Percentiles rank a stretch among this genome's conserved stretches.
These are phyloP conservation scores for Listronotus oregonensis DNA, from an alignment of 1,140 invertebrate species.

Conservation along the genomic window DNA sequence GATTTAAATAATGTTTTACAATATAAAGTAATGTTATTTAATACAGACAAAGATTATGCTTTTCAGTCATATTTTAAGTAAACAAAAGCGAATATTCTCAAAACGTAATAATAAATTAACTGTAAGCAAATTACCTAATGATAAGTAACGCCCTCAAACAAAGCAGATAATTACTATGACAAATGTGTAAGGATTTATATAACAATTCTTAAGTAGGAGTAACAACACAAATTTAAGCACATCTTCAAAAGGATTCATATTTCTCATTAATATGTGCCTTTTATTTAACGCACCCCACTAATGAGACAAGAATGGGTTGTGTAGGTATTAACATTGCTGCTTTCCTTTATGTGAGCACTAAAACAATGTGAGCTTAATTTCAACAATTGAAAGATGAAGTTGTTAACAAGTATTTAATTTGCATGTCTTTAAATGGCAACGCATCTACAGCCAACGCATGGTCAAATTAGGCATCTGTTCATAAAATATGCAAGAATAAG, in stretches of 20 bases:
- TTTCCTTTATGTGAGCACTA: constrained; percentile 5
- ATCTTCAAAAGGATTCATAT: background rate
- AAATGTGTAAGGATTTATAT: constrained; percentile 1
- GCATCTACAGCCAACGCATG: background rate
- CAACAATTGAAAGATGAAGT: constrained; percentile 21
- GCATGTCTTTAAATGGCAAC: constrained; percentile 2
- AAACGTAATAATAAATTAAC: too few relatives aligned
- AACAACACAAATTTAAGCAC: background rate
- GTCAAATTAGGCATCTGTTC: too few relatives aligned
- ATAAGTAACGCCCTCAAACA: background rate
- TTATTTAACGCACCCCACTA: constrained; percentile 12
- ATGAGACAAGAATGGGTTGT: constrained; percentile 24
- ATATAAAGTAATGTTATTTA: too few relatives aligned
- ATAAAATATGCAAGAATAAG: too few relatives aligned
- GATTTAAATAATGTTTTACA: too few relatives aligned
- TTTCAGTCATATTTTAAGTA: too few relatives aligned
- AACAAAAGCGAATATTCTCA: too few relatives aligned
- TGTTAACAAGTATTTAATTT: constrained; percentile 15
- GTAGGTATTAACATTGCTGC: constrained; percentile 13
- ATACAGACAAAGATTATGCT: too few relatives aligned
- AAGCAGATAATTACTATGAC: constrained; percentile 8
- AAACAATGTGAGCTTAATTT: constrained; percentile 19
- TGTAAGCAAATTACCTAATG: background rate
- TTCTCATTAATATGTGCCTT: constrained; percentile 3
- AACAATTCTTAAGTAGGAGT: constrained; percentile 6